These are phyloP conservation scores for Hassar affinis DNA, from an alignment of 2,113 vertebrate genomes.

Conservation along the genomic window DNA sequence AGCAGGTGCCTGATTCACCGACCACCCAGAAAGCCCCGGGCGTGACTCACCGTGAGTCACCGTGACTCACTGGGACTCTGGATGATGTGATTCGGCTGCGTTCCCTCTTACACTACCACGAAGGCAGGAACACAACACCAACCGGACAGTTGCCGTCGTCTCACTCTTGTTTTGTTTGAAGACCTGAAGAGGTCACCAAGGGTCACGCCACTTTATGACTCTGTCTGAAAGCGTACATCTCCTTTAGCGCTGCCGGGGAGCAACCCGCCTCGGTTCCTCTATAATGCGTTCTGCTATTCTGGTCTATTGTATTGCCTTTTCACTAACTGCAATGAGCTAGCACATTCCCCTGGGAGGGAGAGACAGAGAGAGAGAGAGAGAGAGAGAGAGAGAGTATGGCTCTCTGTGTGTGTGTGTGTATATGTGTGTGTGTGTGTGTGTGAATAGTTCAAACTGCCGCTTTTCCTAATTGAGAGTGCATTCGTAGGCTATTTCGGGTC, in stretches of 20 bases:
- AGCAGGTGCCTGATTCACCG: neutral
- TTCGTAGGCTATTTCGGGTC: neutral
- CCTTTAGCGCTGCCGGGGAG: neutral
- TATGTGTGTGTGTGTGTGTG: neutral
- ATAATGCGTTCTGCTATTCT: conserved; percentile 56
- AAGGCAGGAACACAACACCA: too few relatives aligned
- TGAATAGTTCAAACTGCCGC: neutral
- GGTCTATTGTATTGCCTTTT: conserved; percentile 56
- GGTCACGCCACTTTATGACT: neutral
- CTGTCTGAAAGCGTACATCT: neutral
- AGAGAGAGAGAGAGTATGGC: neutral
- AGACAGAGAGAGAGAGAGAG: neutral
- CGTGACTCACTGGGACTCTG: conserved; percentile 10
- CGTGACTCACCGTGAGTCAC: neutral
- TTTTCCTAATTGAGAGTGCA: conserved; percentile 7
- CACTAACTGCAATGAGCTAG: neutral
- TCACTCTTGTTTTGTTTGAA: neutral
- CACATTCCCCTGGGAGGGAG: neutral
- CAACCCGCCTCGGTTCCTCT: neutral
- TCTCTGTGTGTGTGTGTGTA: neutral
- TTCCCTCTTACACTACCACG: neutral
- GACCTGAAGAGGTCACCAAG: neutral
- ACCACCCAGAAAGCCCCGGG: neutral
- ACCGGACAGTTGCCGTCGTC: too few relatives aligned
- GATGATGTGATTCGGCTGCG: neutral